phyloP scores from a whole-genome alignment of 1,140 invertebrate species.

The Drosophila bipectinata region DNA sequence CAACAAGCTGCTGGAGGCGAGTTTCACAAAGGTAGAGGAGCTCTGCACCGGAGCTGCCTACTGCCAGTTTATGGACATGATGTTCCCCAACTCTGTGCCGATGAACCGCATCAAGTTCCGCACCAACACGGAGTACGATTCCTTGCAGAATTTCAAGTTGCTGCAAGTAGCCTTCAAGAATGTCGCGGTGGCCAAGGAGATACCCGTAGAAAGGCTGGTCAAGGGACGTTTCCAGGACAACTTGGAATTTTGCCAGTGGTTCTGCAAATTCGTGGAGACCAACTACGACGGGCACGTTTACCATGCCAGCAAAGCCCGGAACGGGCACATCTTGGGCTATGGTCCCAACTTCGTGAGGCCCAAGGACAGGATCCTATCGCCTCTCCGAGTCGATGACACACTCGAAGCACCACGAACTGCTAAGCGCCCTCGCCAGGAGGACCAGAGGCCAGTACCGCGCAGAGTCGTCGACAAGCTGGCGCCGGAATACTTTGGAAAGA shows the following conservation, averaged over 20 bases:
- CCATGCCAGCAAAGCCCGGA: background rate
- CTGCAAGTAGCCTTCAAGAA: conserved; percentile 97
- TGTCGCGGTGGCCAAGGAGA: conserved; percentile 84
- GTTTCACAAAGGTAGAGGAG: conserved; percentile 98
- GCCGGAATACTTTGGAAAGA: background rate
- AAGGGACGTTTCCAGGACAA: conserved; percentile 99
- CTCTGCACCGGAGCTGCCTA: conserved; percentile 97
- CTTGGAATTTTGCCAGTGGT: conserved; percentile 99
- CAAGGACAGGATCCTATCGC: background rate
- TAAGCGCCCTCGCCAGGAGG: background rate
- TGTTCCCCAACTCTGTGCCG: conserved; percentile 96
- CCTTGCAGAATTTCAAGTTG: conserved; percentile 99
- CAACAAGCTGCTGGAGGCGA: conserved; percentile 96
- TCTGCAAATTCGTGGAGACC: conserved; percentile 90
- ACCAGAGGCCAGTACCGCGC: background rate
- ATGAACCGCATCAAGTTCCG: conserved; percentile 99
- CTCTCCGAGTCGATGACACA: background rate
- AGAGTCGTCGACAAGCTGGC: background rate
- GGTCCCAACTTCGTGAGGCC: background rate
- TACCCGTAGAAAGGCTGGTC: conserved; percentile 97
- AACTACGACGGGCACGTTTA: conserved; percentile 12
- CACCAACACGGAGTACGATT: conserved; percentile 99
- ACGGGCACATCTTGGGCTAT: conserved; percentile 2
- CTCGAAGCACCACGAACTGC: no score
- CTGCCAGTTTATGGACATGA: conserved; percentile 99